A percentile compares a stretch with the other conserved stretches of the same genome.
phyloP scores from a whole-genome alignment of 2,888 invertebrate genomes.

The Plagodis pulveraria region DNA sequence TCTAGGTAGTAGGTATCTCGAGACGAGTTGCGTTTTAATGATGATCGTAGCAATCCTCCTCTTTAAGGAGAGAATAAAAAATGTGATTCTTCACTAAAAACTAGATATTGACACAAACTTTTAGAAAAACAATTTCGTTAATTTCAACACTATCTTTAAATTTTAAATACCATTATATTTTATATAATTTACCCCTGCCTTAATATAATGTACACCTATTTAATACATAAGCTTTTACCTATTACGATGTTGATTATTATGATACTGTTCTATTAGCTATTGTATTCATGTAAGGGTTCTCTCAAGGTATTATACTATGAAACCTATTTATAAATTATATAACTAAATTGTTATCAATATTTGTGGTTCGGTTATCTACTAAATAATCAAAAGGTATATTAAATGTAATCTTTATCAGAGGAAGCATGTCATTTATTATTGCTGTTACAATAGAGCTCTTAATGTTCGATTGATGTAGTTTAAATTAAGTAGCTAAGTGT shows the following conservation, averaged over 20 bases:
- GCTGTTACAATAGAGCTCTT: slow-evolving; percentile 56
- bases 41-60: slow-evolving; percentile 40
- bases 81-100: slow-evolving; percentile 52
- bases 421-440: slow-evolving; percentile 25
- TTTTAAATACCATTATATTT: slow-evolving; percentile 67
- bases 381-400: neutral
- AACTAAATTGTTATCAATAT: slow-evolving; percentile 42
- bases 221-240: slow-evolving; percentile 73
- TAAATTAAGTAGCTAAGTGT: slow-evolving; percentile 68
- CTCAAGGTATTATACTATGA: slow-evolving; percentile 43
- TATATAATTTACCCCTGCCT: slow-evolving; percentile 77
- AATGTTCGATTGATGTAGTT: slow-evolving; percentile 72
- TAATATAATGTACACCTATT: slow-evolving; percentile 63
- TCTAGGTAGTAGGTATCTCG: slow-evolving; percentile 55
- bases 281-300: slow-evolving; percentile 50
- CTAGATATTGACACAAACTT: slow-evolving; percentile 50
- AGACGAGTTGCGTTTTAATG: slow-evolving; percentile 47
- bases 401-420: slow-evolving; percentile 4
- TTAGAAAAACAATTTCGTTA: slow-evolving; percentile 55
- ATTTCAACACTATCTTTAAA: slow-evolving; percentile 56
- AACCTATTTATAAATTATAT: slow-evolving; percentile 14
- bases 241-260: slow-evolving; percentile 83
- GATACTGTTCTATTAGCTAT: slow-evolving; percentile 59
- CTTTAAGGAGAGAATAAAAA: slow-evolving; percentile 32
- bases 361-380: slow-evolving; percentile 30